Conservation (phyloP, 2,113 vertebrate genomes). For the Salvelinus namaycush region DNA sequence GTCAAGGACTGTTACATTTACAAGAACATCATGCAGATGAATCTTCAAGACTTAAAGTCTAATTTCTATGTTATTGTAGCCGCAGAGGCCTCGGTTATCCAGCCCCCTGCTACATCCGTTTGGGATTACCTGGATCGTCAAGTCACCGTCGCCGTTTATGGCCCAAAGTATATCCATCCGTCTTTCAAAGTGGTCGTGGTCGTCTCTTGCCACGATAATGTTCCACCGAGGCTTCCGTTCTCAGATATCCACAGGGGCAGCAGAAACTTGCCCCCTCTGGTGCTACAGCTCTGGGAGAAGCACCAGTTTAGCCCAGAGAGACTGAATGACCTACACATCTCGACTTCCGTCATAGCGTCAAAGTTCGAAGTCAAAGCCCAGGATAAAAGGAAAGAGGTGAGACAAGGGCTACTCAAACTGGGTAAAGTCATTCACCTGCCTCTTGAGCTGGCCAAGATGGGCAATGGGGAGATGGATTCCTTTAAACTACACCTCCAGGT, state of each 20-base stretch:
- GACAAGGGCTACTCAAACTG: conserved; percentile 77
- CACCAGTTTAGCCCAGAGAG: conserved; percentile 80
- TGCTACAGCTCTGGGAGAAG: conserved; percentile 95
- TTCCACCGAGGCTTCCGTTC: conserved; percentile 85
- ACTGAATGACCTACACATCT: conserved; percentile 79
- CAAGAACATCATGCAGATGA: conserved; percentile 86
- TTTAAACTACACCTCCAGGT: conserved; percentile 82
- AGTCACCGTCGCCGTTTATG: conserved; percentile 88
- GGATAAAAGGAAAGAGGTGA: conserved; percentile 81
- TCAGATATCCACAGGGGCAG: conserved; percentile 80
- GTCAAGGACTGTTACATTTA: conserved; percentile 81
- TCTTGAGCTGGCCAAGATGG: conserved; percentile 74
- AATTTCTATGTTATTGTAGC: conserved; percentile 84
- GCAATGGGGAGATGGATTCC: conserved; percentile 72
- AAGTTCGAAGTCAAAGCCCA: conserved; percentile 80
- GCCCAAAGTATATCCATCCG: conserved; percentile 92
- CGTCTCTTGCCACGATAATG: conserved; percentile 84
- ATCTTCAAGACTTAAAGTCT: conserved; percentile 79
- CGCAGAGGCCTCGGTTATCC: conserved; percentile 76
- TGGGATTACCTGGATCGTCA: conserved; percentile 82
- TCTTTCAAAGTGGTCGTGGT: conserved; percentile 86
- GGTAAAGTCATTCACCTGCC: conserved; percentile 80
- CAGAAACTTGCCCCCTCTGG: conserved; percentile 83
- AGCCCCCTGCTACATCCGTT: conserved; percentile 77
- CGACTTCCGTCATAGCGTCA: conserved; percentile 71